Evolutionary conservation across 2,888 invertebrate genomes (phyloP).

Genomic region (Neelides folsomi): DNA sequence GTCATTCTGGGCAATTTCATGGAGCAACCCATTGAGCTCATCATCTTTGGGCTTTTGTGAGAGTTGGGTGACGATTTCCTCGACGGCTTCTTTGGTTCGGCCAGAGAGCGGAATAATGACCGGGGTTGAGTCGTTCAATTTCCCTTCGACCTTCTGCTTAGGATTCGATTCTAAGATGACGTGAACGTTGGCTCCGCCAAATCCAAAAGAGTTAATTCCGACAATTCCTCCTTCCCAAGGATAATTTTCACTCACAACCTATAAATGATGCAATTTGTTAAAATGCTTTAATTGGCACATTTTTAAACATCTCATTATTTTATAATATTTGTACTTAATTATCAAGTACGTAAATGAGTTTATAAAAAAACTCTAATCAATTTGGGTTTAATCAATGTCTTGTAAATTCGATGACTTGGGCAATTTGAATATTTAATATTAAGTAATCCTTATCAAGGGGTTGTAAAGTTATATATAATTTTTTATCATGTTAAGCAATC

Average conservation of each 20-base stretch:
- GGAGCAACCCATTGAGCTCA: conserved; percentile 62
- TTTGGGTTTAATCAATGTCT: too few species aligned
- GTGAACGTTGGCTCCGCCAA: conserved; percentile 96
- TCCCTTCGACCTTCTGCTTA: conserved; percentile 41
- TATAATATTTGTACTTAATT: too few species aligned
- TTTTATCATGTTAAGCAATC: too few species aligned
- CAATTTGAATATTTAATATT: too few species aligned
- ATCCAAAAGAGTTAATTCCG: conserved; percentile 92
- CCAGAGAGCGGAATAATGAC: conserved; percentile 65
- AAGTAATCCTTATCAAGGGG: too few species aligned
- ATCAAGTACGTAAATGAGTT: too few species aligned
- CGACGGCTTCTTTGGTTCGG: conserved; percentile 59
- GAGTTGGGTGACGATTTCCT: conserved; percentile 19
- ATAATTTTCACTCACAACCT: conserved; percentile 64
- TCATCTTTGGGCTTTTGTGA: conserved; percentile 45
- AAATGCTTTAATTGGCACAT: too few species aligned
- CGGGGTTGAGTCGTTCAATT: conserved; percentile 35
- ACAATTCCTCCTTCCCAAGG: conserved; percentile 83
- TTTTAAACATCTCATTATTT: too few species aligned
- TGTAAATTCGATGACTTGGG: too few species aligned
- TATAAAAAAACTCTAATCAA: too few species aligned
- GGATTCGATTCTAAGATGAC: conserved; percentile 67
- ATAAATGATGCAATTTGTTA: conserved; percentile 34
- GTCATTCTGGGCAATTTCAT: conserved; percentile 55
- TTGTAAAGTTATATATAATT: too few species aligned